Base-by-base conservation (phyloP, 2,113 vertebrate genomes). In the Typhlomys cinereus region DNA sequence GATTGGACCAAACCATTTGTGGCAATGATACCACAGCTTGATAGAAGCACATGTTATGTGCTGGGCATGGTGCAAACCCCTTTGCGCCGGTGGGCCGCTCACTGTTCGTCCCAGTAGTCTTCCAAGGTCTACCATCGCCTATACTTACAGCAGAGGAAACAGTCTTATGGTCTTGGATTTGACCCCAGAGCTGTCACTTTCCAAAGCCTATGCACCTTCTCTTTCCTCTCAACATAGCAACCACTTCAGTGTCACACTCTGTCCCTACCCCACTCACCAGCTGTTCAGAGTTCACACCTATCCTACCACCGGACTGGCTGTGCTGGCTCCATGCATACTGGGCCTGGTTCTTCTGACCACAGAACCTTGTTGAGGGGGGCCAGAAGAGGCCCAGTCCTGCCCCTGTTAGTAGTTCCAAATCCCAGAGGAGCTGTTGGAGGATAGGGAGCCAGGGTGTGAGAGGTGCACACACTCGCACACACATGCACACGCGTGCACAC, bases 361-460 rank as follows among this genome's bases (percentile, higher is more conserved):
- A 31, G 61, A 84, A 41, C 31, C 25, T 41, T 71, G 41, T 39
- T 81, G 27, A 4, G 20, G 67, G 73, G 2, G 94, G 91, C 95
- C 97, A 96, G 91, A 96, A 92, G 91, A 96, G 95, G 71, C 85
- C 41, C 62, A 95, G 74, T 29, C 93, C 90, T 3, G 29, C 73
- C 64, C 95, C 92, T 0, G 87, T 67, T 52, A 95, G 69, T 84
- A 97, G 93, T 64, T 93, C 71, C 90, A 96, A 81, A 76, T 96
- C 97, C 94, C 92, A 96, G 80, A 95, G 88, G 50, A 95, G 87
- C 97, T 95, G 91, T 27, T 66, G 57, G 90, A 62, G 90, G 71
- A 74, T 17, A 36, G 64, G 23, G 25, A 57, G 25, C 9, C 25
- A 29, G 61, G 27, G n/a, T 0, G 0, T 67, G 34, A 89, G 12